Conservation (phyloP, 92 coral and sea anemone species). For the Phenganax stokvisi region DNA sequence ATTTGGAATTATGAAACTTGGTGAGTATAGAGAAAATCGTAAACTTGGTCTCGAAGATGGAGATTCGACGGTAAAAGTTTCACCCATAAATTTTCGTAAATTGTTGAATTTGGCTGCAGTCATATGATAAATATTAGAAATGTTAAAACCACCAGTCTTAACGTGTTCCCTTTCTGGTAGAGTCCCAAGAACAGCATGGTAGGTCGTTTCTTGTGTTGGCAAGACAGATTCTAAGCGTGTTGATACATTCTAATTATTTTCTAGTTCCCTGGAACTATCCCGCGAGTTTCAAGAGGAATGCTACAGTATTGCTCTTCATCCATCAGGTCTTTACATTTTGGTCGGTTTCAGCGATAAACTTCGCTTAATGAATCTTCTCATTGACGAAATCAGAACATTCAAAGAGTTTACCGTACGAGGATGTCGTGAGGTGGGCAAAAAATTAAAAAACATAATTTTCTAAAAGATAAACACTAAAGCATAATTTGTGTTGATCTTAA, state of each 20-base stretch:
- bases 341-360: conserved; percentile 99
- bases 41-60: too few species aligned
- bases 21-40: conserved; percentile 43
- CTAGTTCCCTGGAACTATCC: conserved; percentile 78
- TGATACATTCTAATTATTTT: neutral
- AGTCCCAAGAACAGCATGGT: too few species aligned
- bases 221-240: too few species aligned
- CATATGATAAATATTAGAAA: too few species aligned
- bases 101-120: too few species aligned
- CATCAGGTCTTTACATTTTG: conserved; percentile 92
- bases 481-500: conserved; percentile 12
- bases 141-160: too few species aligned
- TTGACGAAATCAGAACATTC: conserved; percentile 96
- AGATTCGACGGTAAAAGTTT: too few species aligned
- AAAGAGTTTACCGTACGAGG: conserved; percentile 97
- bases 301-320: conserved; percentile 97
- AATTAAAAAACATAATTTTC: neutral
- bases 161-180: too few species aligned
- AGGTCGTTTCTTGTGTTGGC: too few species aligned
- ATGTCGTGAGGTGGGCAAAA: conserved; percentile 77
- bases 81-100: too few species aligned
- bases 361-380: conserved; percentile 90
- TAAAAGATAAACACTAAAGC: too few species aligned
- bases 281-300: conserved; percentile 98
- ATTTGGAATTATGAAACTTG: conserved; percentile 99